Base-by-base conservation (phyloP, 2,797 vertebrate genomes). In the Neosilurus hyrtlii region DNA sequence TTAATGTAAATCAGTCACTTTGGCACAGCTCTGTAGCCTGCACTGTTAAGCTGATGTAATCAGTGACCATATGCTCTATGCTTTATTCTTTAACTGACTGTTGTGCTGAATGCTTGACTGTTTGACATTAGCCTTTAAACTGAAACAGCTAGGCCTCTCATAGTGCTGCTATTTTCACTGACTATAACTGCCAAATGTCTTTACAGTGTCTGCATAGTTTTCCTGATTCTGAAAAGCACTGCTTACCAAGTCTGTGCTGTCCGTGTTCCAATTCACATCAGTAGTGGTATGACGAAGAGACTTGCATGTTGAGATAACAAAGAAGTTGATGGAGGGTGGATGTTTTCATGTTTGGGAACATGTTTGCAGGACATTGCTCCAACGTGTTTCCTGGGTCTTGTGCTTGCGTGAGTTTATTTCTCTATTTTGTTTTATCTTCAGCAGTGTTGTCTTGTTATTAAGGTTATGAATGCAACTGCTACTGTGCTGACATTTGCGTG, bases 401-500 rank as follows among this genome's bases (percentile, higher is more conserved):
- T 24, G 52, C 24, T 16, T 68, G 70, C 71, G 80, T 9, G 24
- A 18, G 52, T 79, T 72, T 70, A 84, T 72, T 75, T 68, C 6
- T 51, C 37, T 52, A 76, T 57, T 63, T 61, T 67, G 35, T 77
- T 74, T 87, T 66, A 43, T 86, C 59, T 43, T 67, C 11, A 54
- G 67, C 63, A 66, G 12, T 68, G 54, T 43, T 30, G 35, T 37
- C 68, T 52, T 81, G 59, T 84, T 81, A 71, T 82, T 65, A 15
- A 62, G 9, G 79, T 87, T 84, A 85, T 75, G 71, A 80, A 85
- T 76, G 81, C 71, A 61, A 75, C 75, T 67, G 82, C 85, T 86
- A 87, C 88, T 86, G 88, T 89, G 80, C 77, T 84, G 84, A 80
- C 72, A 57, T 86, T 87, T 78, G 84, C 85, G 80, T 88, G 87